Evolutionary conservation across 2,888 invertebrate species (phyloP).

Genomic region (Amaurobius ferox): DNA sequence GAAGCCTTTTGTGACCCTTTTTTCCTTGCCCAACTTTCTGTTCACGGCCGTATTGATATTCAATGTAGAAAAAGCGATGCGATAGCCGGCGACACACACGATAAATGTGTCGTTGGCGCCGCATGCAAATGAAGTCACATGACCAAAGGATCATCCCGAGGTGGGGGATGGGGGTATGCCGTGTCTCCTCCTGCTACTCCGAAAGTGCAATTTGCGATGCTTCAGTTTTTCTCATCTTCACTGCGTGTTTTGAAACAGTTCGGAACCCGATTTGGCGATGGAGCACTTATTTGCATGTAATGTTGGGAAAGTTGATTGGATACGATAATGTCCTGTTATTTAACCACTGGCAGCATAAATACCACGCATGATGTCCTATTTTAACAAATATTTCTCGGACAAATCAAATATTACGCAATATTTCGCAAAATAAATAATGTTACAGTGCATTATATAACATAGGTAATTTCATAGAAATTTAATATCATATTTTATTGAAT

Average conservation of each 20-base stretch:
- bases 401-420: too few relatives aligned
- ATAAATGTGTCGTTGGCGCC: slow-evolving; percentile 60
- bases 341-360: too few relatives aligned
- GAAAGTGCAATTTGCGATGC: slow-evolving; percentile 13
- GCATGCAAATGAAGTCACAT: slow-evolving; percentile 71
- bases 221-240: not conserved
- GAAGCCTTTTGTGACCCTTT: slow-evolving; percentile 64
- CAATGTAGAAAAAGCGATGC: slow-evolving; percentile 51
- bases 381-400: too few relatives aligned
- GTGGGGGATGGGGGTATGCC: not conserved
- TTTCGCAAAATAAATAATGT: too few relatives aligned
- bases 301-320: too few relatives aligned
- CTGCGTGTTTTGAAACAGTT: not conserved
- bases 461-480: too few relatives aligned
- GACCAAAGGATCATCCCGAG: slow-evolving; percentile 52
- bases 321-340: too few relatives aligned
- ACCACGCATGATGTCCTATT: too few relatives aligned
- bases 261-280: not conserved
- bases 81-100: slow-evolving; percentile 41
- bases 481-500: too few relatives aligned
- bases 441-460: too few relatives aligned
- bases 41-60: slow-evolving; percentile 56
- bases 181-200: not conserved
- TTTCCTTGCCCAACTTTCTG: slow-evolving; percentile 11
- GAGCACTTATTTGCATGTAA: not conserved